These are phyloP conservation scores for Arion vulgaris DNA, from an alignment of 1,140 invertebrate species.

Conservation along the genomic window DNA sequence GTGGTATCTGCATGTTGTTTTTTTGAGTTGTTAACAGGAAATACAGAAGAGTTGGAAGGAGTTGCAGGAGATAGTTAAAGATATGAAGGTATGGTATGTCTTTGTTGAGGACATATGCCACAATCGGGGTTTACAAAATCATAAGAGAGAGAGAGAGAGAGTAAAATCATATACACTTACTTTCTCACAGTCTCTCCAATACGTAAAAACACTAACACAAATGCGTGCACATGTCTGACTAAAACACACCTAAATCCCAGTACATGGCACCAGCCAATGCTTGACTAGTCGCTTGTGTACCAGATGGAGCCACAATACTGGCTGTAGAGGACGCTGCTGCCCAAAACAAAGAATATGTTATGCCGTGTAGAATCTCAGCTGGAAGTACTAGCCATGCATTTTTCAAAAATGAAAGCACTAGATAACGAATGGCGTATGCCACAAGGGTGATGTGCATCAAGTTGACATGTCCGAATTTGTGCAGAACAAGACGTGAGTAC, in stretches of 20 bases:
- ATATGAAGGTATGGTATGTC: no score
- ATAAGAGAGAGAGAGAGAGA: no score
- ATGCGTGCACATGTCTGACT: no score
- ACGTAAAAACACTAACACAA: no score
- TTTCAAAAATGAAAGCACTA: constrained; percentile 86
- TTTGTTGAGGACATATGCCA: no score
- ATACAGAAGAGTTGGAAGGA: no score
- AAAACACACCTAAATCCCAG: constrained; percentile 43
- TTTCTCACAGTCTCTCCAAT: no score
- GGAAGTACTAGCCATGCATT: constrained; percentile 84
- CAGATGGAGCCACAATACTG: constrained; percentile 29
- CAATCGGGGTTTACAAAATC: no score
- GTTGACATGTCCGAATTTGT: constrained; percentile 85
- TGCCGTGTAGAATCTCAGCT: constrained; percentile 87
- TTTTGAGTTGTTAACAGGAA: no score
- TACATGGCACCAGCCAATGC: constrained; percentile 44
- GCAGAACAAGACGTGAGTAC: constrained; percentile 70
- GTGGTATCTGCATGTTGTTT: no score
- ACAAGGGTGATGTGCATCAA: constrained; percentile 86
- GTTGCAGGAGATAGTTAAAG: no score
- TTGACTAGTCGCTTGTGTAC: constrained; percentile 41
- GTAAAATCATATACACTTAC: no score
- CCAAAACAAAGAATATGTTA: constrained; percentile 90
- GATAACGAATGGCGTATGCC: constrained; percentile 82
- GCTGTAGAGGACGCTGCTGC: constrained; percentile 75